These are phyloP conservation scores for Chelon labrosus DNA, from an alignment of 2,797 vertebrate genomes.

Conservation along the genomic window DNA sequence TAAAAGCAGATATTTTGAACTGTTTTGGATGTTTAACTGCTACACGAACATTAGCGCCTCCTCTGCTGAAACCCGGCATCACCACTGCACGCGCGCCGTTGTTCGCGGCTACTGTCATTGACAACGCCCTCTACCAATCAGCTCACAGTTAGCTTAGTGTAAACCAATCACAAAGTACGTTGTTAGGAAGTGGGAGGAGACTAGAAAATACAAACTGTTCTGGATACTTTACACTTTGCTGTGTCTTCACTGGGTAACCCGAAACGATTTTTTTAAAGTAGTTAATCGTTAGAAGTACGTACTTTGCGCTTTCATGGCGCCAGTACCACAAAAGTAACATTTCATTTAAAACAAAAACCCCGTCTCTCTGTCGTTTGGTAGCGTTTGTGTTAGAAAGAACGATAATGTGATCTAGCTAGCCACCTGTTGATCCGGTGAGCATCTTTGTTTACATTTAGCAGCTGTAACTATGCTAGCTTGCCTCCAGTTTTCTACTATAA, in stretches of 20 bases:
- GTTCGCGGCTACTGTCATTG: slow-evolving; percentile 51
- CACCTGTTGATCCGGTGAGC: slow-evolving; percentile 68
- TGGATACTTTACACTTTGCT: neutral
- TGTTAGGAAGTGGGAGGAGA: slow-evolving; percentile 51
- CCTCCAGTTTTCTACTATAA: neutral
- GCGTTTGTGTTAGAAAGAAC: neutral
- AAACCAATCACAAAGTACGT: slow-evolving; percentile 73
- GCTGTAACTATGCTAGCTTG: slow-evolving; percentile 25
- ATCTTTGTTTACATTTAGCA: slow-evolving; percentile 69
- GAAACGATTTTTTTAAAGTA: neutral
- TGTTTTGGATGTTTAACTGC: neutral
- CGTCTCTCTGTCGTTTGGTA: neutral
- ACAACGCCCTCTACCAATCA: slow-evolving; percentile 64
- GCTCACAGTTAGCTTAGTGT: fast-evolving
- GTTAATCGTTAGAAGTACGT: neutral
- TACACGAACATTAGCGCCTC: too few relatives aligned
- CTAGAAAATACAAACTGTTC: slow-evolving; percentile 56
- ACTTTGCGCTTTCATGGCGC: neutral
- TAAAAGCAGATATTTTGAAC: slow-evolving; percentile 73
- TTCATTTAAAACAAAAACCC: fast-evolving
- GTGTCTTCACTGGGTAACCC: neutral
- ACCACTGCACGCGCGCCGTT: slow-evolving; percentile 41
- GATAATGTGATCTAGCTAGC: slow-evolving; percentile 22
- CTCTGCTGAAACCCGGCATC: neutral
- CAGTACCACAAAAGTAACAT: neutral